Evolutionary conservation across 1,140 invertebrate genomes (phyloP), one percentile per base, ranked within the genome.

Genomic region (Rhynchophorus ferrugineus): DNA sequence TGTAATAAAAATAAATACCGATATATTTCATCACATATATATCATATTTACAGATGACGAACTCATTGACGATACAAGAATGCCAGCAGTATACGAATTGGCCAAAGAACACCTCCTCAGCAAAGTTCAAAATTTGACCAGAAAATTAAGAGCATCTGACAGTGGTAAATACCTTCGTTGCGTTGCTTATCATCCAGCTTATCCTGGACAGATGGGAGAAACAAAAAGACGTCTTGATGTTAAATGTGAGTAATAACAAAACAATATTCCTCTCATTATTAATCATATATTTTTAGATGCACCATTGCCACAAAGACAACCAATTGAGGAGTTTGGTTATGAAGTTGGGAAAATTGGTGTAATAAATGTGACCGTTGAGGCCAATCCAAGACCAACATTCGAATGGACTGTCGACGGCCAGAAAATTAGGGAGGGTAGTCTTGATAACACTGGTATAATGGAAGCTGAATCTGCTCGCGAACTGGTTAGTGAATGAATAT

Each of bases 321-420:
- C 64, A 1, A 76, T 79, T 53, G 75, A 81, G 29, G 75, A 81
- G 21, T 87, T 85, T 60, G 86, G 84, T 2, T 78, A 83, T 29
- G 80, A 81, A 41, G 70, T 87, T 44, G 83, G 84, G 1, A 75
- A 78, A 36, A 74, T 75, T 41, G 84, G 82, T 21, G 69, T 75
- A 3, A 78, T 89, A 20, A 81, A 81, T 45, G 76, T 87, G 1
- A 83, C 80, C 1, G 73, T 87, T 3, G 68, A 78, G 0, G 78
- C 84, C 3, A 82, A 86, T 66, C 86, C 86, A 0, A 69, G 67
- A 39, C 85, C 86, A 1, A 57, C 59, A 9, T 75, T 82, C 29
- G 73, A 78, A 54, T 89, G 86, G 86, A 72, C 65, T 3, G 70
- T 87, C 1, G 76, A 77, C 24, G 76, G 76, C 1, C 65, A 77